Percentiles rank a stretch among this genome's conserved stretches.
These are phyloP conservation scores for Vipera ursinii DNA, from an alignment of 2,797 vertebrate genomes.

Conservation along the genomic window DNA sequence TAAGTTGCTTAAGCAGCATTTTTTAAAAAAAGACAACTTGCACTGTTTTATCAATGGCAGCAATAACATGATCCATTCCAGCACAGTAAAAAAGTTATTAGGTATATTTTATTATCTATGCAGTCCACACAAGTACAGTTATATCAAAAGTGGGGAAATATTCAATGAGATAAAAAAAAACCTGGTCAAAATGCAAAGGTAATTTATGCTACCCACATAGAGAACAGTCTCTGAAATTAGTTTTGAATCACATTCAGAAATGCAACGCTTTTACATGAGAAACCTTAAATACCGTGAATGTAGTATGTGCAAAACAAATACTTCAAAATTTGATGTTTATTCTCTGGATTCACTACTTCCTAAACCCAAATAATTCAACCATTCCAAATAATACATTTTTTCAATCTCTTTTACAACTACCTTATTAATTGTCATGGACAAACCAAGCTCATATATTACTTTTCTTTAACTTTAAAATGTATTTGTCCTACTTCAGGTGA, in stretches of 20 bases:
- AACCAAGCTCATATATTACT: not conserved
- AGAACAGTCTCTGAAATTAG: slow-evolving; percentile 6
- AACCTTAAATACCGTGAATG: not conserved
- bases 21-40: not conserved
- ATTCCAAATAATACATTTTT: not conserved
- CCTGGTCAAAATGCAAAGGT: slow-evolving; percentile 3
- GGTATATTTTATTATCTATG: not conserved
- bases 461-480: not conserved
- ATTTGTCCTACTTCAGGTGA: not conserved
- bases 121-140: not conserved
- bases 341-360: not conserved
- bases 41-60: not conserved
- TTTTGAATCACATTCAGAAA: not conserved
- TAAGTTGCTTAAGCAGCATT: slow-evolving; percentile 6
- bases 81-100: not conserved
- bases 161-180: slow-evolving; percentile 6
- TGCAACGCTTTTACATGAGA: not conserved
- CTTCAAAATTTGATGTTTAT: not conserved
- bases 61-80: not conserved
- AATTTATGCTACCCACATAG: not conserved
- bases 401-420: not conserved
- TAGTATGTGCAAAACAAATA: not conserved
- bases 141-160: not conserved
- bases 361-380: not conserved
- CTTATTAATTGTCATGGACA: not conserved